Evolutionary conservation across 2,888 invertebrate species (phyloP), one percentile per base, ranked within the genome.

Genomic region (Sepiola atlantica): DNA sequence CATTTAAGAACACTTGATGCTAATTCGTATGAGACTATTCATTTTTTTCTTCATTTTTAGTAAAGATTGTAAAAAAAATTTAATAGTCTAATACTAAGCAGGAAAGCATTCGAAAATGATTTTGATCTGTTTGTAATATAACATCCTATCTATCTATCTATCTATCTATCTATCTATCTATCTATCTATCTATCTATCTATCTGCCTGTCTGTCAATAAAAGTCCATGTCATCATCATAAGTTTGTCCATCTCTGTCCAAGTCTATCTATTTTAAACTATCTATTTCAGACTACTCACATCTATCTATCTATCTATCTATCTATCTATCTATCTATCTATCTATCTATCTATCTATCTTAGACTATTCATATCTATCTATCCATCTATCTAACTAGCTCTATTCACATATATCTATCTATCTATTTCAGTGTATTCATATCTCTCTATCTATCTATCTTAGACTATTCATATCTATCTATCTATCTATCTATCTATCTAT

Each of bases 331-430:
- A 45, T 45, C 45, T 45, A 45, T 45, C 45, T 45, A 45, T 18
- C 12, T n/a, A 77, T 77, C 77, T 77, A 77, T 77, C 77, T 77
- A n/a, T 77, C n/a, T 77, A 77, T 77, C 77, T 77, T n/a, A n/a
- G n/a, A n/a, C n/a, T n/a, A n/a, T n/a, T n/a, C n/a, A n/a, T n/a
- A 0, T 16, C 61, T 61, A 24, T 61, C 24, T 61, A 61, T 61
- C 21, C 21, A 61, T 61, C 61, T 61, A 61, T 61, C 61, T 61
- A 61, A n/a, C n/a, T n/a, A n/a, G n/a, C n/a, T n/a, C n/a, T n/a
- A n/a, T n/a, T n/a, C n/a, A n/a, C n/a, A n/a, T n/a, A n/a, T n/a
- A 77, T 77, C 77, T 77, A 77, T 77, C 77, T 77, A n/a, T 77
- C n/a, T 77, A 77, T 77, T n/a, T 77, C n/a, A n/a, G n/a, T n/a